phyloP scores from a whole-genome alignment of 2,888 invertebrate genomes.

The Melieria crassipennis region DNA sequence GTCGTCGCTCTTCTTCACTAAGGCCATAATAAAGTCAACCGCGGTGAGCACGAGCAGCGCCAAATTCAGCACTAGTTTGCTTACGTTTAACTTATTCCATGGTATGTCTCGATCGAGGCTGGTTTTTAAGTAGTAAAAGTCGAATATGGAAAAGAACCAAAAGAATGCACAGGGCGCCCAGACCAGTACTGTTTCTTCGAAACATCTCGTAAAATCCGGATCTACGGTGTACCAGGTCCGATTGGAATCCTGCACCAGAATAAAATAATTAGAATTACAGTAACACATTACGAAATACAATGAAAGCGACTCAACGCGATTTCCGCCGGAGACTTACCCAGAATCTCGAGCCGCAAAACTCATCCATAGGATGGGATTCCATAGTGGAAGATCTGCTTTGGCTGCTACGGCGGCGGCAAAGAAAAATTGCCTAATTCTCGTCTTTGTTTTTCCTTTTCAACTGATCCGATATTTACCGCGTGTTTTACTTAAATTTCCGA shows the following conservation, averaged over 20 bases:
- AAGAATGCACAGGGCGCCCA: constrained; percentile 90
- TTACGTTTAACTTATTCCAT: constrained; percentile 77
- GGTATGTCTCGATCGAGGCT: constrained; percentile 83
- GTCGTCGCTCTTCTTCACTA: constrained; percentile 67
- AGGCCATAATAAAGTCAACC: constrained; percentile 74
- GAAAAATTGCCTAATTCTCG: no score
- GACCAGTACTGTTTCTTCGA: constrained; percentile 87
- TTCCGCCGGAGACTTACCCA: constrained; percentile 73
- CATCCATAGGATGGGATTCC: constrained; percentile 71
- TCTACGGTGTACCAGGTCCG: constrained; percentile 82
- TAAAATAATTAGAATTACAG: background rate
- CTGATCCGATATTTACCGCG: no score
- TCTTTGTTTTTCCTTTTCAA: no score
- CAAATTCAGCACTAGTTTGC: constrained; percentile 75
- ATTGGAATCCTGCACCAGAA: constrained; percentile 74
- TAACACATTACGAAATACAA: constrained; percentile 8
- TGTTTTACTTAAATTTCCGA: no score
- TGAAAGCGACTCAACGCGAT: background rate
- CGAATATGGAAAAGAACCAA: constrained; percentile 80
- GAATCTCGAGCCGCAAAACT: constrained; percentile 81
- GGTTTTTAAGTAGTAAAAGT: constrained; percentile 78
- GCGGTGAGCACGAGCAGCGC: constrained; percentile 74
- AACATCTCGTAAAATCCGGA: constrained; percentile 90
- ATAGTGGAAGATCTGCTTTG: no score
- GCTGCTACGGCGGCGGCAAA: no score